Conservation (phyloP, 2,797 vertebrate species). For the Pseudochirops corinnae region DNA sequence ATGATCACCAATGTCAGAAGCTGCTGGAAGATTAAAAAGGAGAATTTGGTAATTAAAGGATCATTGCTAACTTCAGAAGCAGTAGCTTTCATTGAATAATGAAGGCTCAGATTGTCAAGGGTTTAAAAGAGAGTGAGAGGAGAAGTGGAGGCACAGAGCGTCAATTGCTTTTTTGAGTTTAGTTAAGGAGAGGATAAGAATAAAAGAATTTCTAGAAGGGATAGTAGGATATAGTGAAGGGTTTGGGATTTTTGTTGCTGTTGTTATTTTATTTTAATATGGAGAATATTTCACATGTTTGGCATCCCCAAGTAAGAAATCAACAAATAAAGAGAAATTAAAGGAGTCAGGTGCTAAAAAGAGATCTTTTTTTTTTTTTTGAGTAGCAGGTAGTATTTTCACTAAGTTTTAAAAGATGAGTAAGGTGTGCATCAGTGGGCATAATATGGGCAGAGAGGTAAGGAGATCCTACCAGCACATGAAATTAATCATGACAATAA, state of each 20-base stretch:
- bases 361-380: neutral
- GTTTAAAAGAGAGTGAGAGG: neutral
- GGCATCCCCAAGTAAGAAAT: neutral
- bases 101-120: neutral
- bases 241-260: neutral
- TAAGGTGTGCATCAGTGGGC: neutral
- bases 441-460: neutral
- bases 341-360: neutral
- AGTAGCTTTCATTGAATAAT: neutral
- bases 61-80: neutral
- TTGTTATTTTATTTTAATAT: neutral
- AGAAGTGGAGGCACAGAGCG: neutral
- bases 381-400: neutral
- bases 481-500: conserved; percentile 17
- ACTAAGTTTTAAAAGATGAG: neutral
- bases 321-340: neutral
- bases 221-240: neutral
- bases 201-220: neutral
- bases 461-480: neutral
- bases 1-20: neutral
- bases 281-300: neutral
- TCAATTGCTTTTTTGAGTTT: neutral
- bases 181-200: fast-evolving
- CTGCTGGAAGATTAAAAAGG: neutral
- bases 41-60: neutral